Conservation (phyloP, 1,140 invertebrate species). For the Thaumetopoea pityocampa region DNA sequence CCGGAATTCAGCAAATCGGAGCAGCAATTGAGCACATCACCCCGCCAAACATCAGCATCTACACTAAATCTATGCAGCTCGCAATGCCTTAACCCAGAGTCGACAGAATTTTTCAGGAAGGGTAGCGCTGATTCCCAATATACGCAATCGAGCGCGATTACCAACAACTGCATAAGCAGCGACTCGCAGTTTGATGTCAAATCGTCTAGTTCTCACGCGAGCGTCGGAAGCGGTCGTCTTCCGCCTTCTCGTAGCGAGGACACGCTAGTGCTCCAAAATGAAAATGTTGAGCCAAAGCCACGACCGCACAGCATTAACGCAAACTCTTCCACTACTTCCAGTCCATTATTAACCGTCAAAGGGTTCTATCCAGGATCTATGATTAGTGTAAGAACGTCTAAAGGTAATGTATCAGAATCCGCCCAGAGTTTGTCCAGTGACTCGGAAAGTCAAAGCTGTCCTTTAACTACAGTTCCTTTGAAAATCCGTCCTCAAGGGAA, state of each 20-base stretch:
- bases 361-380: constrained; percentile 78
- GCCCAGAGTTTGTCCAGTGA: constrained; percentile 80
- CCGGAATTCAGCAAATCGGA: constrained; percentile 90
- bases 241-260: constrained; percentile 88
- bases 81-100: constrained; percentile 71
- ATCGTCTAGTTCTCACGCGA: constrained; percentile 48
- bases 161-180: constrained; percentile 70
- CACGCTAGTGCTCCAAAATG: constrained; percentile 79
- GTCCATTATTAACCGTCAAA: constrained; percentile 79
- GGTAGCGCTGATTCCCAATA: constrained; percentile 79
- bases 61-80: constrained; percentile 70
- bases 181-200: constrained; percentile 66
- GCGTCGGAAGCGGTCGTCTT: constrained; percentile 66
- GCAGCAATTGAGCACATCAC: constrained; percentile 81
- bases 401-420: constrained; percentile 72
- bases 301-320: constrained; percentile 70
- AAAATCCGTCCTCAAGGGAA: constrained; percentile 72
- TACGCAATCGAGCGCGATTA: constrained; percentile 68
- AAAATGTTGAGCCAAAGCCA: constrained; percentile 71
- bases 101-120: constrained; percentile 77
- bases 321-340: constrained; percentile 80
- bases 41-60: constrained; percentile 65
- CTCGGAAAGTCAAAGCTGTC: constrained; percentile 77
- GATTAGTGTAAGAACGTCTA: constrained; percentile 77
- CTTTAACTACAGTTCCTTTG: constrained; percentile 58